Evolutionary conservation across 2,888 invertebrate species (phyloP).

Genomic region (Philonicus albiceps): DNA sequence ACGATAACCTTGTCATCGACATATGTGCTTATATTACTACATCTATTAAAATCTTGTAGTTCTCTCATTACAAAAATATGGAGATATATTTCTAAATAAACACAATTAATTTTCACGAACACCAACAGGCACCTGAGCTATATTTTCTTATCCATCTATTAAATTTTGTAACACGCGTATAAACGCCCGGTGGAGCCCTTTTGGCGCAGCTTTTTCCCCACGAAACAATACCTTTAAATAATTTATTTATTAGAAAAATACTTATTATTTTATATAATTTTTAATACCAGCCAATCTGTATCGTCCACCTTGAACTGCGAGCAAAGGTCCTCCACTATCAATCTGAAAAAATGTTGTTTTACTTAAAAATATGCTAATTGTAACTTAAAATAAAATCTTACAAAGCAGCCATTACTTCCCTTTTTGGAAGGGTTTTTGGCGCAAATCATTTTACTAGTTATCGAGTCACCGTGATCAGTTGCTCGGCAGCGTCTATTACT

Average conservation of each 20-base stretch:
- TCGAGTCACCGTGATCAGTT: conserved; percentile 32
- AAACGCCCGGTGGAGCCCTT: conserved; percentile 49
- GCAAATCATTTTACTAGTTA: conserved; percentile 42
- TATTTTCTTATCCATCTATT: conserved; percentile 48
- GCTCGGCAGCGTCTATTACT: conserved; percentile 47
- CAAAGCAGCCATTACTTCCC: conserved; percentile 50
- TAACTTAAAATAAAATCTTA: not conserved
- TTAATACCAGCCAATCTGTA: conserved; percentile 40
- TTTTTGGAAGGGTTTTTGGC: conserved; percentile 24
- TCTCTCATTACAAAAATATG: not conserved
- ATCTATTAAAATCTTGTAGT: no score
- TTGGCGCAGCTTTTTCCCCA: conserved; percentile 50
- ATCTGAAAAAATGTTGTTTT: conserved; percentile 1
- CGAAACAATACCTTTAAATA: conserved; percentile 49
- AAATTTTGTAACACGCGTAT: conserved; percentile 49
- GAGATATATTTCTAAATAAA: not conserved
- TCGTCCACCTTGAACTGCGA: conserved; percentile 42
- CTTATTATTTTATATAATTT: not conserved
- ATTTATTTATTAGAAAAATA: not conserved
- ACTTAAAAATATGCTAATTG: not conserved
- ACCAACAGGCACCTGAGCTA: conserved; percentile 45
- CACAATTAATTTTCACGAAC: not conserved
- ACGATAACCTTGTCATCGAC: no score
- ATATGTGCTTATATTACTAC: not conserved
- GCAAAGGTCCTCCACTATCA: conserved; percentile 43